Conservation (phyloP, 2,888 invertebrate species). For the Andricus curvator region DNA sequence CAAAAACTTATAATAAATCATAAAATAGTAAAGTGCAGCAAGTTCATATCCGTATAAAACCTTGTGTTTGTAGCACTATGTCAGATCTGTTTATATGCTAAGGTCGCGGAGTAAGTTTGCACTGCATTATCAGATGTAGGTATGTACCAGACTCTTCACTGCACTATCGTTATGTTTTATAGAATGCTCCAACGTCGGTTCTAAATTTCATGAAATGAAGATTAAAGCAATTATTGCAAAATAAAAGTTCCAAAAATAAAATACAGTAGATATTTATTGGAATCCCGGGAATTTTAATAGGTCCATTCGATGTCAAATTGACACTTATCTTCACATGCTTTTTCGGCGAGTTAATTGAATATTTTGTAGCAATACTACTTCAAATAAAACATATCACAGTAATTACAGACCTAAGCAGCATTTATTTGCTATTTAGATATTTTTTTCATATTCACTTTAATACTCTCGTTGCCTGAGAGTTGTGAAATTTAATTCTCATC, state of each 20-base stretch:
- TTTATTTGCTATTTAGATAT: too few species aligned
- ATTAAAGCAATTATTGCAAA: too few species aligned
- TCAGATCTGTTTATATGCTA: slow-evolving; percentile 36
- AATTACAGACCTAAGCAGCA: too few species aligned
- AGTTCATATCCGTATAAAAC: slow-evolving; percentile 29
- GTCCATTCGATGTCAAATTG: neutral
- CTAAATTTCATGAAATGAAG: too few species aligned
- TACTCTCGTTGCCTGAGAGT: too few species aligned
- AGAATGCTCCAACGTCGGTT: neutral
- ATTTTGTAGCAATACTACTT: too few species aligned
- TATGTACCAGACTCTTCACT: neutral
- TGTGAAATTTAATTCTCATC: too few species aligned
- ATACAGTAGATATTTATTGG: neutral
- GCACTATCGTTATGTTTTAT: neutral
- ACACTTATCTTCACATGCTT: too few species aligned
- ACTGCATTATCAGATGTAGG: neutral
- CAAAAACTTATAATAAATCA: neutral
- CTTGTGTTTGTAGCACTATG: slow-evolving; percentile 16
- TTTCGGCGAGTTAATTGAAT: too few species aligned
- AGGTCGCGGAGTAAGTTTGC: slow-evolving; percentile 22
- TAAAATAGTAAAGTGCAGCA: neutral
- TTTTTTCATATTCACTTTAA: too few species aligned
- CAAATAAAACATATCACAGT: too few species aligned
- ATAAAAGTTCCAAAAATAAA: neutral
- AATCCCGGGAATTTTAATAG: too few species aligned